Evolutionary conservation across 1,140 invertebrate species (phyloP), one percentile per base, ranked within the genome.

Genomic region (Galleria mellonella): DNA sequence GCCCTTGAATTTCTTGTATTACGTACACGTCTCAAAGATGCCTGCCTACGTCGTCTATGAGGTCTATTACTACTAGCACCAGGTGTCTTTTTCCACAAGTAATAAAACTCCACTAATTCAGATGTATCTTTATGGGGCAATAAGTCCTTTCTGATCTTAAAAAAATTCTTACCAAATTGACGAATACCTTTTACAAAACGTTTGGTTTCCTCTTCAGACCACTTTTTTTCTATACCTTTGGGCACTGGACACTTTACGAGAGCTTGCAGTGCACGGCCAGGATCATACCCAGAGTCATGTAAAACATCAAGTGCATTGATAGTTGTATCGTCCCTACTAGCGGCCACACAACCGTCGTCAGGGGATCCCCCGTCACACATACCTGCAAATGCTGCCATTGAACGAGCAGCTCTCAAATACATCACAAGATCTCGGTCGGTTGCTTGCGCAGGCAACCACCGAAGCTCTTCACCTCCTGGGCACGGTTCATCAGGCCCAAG

Each of bases 31-130:
- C 97, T 90, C 44, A 98, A 87, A n/a, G 96, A 96, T 57, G 93
- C 94, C 77, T 95, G 94, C 43, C 97, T 88, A 40, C 96, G 89
- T 88, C 97, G 89, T 42, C 96, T 89, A 73, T 98, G 96, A 12
- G 96, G 96, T 45, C 97, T 89, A 83, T 97, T 96, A 78, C 95
- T 96, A 75, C 96, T 95, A 33, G 97, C 97, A 62, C 95, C 95
- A n/a, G 97, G 96, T n/a, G 97, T 99, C 88, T 99, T 99, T 88
- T 99, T 99, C 98, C 98, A 99, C 74, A 99, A 90, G 88, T 99
- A 99, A 86, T 99, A 99, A 88, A 96, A 99, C 74, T 99, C 97
- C 15, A 99, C 97, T 62, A 99, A 87, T 73, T 99, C 97, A 32
- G 96, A 92, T 64, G 97, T 98, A 71, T 98, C 96, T 90, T 98